Evolutionary conservation across 35 echinoderm and acorn worm species (phyloP), one percentile per base, ranked within the genome.

Genomic region (Patiria miniata): DNA sequence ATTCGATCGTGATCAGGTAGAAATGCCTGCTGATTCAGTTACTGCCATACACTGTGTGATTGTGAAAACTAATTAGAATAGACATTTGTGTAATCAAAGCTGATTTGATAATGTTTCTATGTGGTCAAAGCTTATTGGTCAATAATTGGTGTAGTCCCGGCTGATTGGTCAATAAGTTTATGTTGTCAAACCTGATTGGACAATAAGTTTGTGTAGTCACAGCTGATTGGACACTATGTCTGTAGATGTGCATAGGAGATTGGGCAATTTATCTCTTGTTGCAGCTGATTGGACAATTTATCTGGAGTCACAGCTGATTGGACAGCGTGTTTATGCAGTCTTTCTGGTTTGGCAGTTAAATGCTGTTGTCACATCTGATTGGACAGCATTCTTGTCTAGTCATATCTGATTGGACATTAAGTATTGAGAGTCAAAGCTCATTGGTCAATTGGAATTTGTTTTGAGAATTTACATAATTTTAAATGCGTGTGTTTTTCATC

Each of bases 401-500:
- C 61, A 69, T 18, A 28, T 1, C 33, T 69, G 17, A 69, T 69
- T 36, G 42, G 42, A 47, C 42, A 47, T 4, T 47, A 47, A 6
- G 42, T 47, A 6, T 47, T 12, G 4, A 47, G 4, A 47, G 39
- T 34, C 17, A 39, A 37, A 79, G 34, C 22, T 2, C 6, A 79
- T 42, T 36, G 0, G 34, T 42, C 22, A 17, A 6, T 18, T 39
- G 7, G 22, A 39, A 19, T 12, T 7, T 12, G 2, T 5, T 18
- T 80, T 42, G 23, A 3, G 37, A 29, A 19, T 80, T 29, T 3
- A 52, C 7, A 80, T 10, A 22, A 40, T 77, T 30, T 32, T 34
- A 7, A 50, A 21, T 87, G 37, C 81, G 17, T 84, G 39, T 68
- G 8, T 91, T 38, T 65, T 32, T 93, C 18, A 19, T 83, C 54